These are phyloP conservation scores for Pangasius mekongensis DNA, from an alignment of 2,797 vertebrate species.

Conservation along the genomic window DNA sequence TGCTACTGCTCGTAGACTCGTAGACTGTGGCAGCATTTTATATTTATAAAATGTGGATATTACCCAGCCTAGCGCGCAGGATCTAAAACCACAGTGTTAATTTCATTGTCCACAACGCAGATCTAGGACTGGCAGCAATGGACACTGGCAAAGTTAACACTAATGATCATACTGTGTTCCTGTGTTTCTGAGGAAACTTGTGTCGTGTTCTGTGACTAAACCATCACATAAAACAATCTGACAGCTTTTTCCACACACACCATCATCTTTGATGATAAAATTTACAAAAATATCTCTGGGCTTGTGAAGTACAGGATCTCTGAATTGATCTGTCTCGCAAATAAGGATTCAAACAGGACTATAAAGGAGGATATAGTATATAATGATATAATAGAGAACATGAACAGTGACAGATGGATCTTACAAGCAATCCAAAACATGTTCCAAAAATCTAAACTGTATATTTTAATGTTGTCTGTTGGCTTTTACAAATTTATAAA, in stretches of 20 bases:
- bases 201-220: background rate
- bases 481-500: background rate
- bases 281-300: background rate
- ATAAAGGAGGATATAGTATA: background rate
- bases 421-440: background rate
- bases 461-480: background rate
- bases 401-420: background rate
- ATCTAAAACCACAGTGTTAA: background rate
- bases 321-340: background rate
- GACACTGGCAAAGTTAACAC: background rate
- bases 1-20: background rate
- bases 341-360: background rate
- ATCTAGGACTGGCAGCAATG: background rate
- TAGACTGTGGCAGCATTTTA: background rate
- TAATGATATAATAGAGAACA: background rate
- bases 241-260: background rate
- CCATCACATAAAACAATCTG: background rate
- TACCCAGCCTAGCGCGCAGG: background rate
- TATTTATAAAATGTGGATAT: slow-evolving; percentile 1
- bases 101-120: background rate
- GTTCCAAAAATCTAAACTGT: background rate
- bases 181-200: background rate
- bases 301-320: background rate
- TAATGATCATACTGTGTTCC: background rate
- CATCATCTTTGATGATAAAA: background rate